Evolutionary conservation across 1,140 invertebrate genomes (phyloP), one percentile per base, ranked within the genome.

Genomic region (Drosophila punjabiensis): DNA sequence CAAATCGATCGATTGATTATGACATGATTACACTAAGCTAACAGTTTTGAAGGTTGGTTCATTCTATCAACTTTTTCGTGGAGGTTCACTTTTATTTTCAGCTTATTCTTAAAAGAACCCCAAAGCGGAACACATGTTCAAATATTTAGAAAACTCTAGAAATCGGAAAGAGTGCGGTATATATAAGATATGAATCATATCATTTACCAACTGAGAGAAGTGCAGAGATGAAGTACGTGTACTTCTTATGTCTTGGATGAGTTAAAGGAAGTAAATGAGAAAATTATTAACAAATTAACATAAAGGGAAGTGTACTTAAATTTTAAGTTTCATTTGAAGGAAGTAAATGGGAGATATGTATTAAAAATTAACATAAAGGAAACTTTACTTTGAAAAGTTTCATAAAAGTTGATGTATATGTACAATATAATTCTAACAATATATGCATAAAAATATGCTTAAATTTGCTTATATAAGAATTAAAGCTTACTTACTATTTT

Each of bases 111-210:
- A 30, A 58, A 56, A 41, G 32, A 37, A 39, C 39, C 18, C 18
- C 20, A 3, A 18, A 20, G 16, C 30, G 9, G 10, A 48, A 48
- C 56, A 52, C 33, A 30, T 68, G 45, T 6, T 30, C 35, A 87
- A 86, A 83, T 70, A 88, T 80, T 73, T 16, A 30, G 30, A 37
- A 35, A 16, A 43, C 60, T 74, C 68, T 13, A 43, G 47, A 16
- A 61, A 61, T 24, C 39, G 53, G 20, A 61, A 43, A 20, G 48
- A 18, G 33, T 5, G 13, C 14, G 14, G 6, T 33, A 60, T 32
- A 43, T 73, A 58, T 35, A 43, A 30, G 43, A 28, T 43, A 35
- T 74, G 67, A 73, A n/a, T 73, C 43, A 71, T 47, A n/a, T 48
- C 24, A 45, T 10, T 58, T 2, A 9, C 6, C 13, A 28, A 32